Base-by-base conservation (phyloP, 1,140 invertebrate genomes). In the Cephus cinctus region DNA sequence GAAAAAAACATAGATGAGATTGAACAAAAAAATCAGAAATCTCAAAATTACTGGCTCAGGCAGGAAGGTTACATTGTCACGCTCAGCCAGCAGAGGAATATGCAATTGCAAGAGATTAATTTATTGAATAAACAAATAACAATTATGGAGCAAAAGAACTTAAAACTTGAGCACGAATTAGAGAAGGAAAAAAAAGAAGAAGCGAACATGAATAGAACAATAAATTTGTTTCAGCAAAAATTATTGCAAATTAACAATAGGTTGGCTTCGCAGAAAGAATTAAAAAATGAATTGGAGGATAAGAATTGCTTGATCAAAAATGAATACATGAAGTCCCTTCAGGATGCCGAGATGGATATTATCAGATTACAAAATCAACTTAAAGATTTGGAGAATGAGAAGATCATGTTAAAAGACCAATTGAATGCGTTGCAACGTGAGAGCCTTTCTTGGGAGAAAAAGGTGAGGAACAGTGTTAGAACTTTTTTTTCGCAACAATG, bases 391-490 rank as follows among this genome's bases (percentile, higher is more conserved):
- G 80, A 82, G 56, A 80, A 83, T 34, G 83, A 87, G 38, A 89
- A 88, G 52, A 72, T 80, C 21, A 69, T 76, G 31, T 57, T 88
- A 1, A 81, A 81, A 15, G 79, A 83, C 48, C 75, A 83, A 34
- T 66, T 91, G 2, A 72, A 84, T 35, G 77, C 80, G 23, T 66
- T 79, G 22, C 86, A 89, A 61, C 77, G 81, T 25, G 85, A 90
- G 68, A 79, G 81, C 27, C 71, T 90, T 5, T 83, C 85, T 4
- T 92, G 89, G 89, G 85, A 91, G 57, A 86, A 88, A 59, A 90
- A 90, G 73, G 81, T 83, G 48, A 65, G 21, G 55, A 25, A 19
- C 34, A 25, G 15, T 6, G 15, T 32, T 35, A 14, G 50, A 21
- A 25, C 19, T 43, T 39, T 20, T 34, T 38, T 39, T 18, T 14